Conservation (phyloP, 2,888 invertebrate genomes). For the Neocrepidodera transversa region DNA sequence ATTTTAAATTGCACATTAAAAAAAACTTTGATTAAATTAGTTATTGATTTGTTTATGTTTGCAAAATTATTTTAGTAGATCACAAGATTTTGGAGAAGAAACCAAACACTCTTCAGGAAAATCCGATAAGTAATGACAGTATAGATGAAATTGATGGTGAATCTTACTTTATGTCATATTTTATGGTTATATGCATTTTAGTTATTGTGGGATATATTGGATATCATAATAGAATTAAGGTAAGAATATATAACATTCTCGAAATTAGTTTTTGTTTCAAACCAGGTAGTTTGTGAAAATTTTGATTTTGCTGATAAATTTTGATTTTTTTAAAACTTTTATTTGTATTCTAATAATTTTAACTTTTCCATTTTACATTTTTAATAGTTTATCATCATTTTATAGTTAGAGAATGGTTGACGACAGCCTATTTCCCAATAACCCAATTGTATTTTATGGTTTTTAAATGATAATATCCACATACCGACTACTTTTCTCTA, state of each 20-base stretch:
- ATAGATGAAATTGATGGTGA: conserved; percentile 61
- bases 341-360: too few species aligned
- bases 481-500: too few species aligned
- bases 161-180: conserved; percentile 74
- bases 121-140: conserved; percentile 34
- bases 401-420: too few species aligned
- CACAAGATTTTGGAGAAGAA: conserved; percentile 25
- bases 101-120: conserved; percentile 38
- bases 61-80: conserved; percentile 16
- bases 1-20: too few species aligned
- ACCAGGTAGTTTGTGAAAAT: neutral
- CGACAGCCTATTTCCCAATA: too few species aligned
- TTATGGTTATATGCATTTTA: conserved; percentile 67
- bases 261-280: neutral
- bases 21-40: too few species aligned
- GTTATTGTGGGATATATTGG: conserved; percentile 69
- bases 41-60: too few species aligned
- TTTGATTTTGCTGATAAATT: neutral
- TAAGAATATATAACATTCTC: conserved; percentile 55
- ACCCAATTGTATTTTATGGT: too few species aligned
- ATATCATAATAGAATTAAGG: conserved; percentile 71
- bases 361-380: too few species aligned
- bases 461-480: too few species aligned
- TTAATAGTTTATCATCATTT: too few species aligned
- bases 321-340: neutral